Evolutionary conservation across 2,113 vertebrate genomes (phyloP), one percentile per base, ranked within the genome.

Genomic region (Cavia aperea): DNA sequence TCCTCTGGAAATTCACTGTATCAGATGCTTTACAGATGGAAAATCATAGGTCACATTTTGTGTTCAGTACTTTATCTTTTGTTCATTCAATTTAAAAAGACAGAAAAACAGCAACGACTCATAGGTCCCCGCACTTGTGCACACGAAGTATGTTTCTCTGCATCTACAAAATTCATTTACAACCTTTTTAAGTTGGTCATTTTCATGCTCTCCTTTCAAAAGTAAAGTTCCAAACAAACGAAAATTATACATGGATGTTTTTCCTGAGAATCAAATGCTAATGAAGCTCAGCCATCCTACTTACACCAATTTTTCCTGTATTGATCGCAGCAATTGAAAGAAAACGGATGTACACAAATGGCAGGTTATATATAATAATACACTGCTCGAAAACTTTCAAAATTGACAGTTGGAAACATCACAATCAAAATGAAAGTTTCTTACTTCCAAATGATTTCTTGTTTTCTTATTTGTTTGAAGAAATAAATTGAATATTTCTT

Each of bases 391-490:
- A 21, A 65, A 86, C 56, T 93, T 81, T 58, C 83, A 92, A 95
- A 88, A 88, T 15, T 56, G 66, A 86, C 51, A 87, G 16, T 23
- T 63, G 58, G 85, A 95, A 86, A 89, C 29, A 77, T 49, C 60
- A 62, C 72, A 73, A 88, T 90, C 75, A 62, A 87, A 92, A 89
- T 60, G 58, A 79, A 92, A 92, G 43, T 90, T 68, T 72, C 65
- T 65, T 77, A 60, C 5, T 65, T 10, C 29, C 16, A 81, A 90
- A 92, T 70, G 82, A 84, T 92, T 90, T 86, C 43, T 90, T 66
- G 36, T 39, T 66, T 18, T 84, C 84, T 58, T 90, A 31, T 66
- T 93, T 94, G 85, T 95, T 94, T 88, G 63, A 94, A 89, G 60
- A 94, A 82, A 94, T 81, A 86, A 65, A 81, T 88, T 26, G 12